Evolutionary conservation across 1,140 invertebrate genomes (phyloP), one percentile per base, ranked within the genome.

Genomic region (Drosophila nigrodunni): DNA sequence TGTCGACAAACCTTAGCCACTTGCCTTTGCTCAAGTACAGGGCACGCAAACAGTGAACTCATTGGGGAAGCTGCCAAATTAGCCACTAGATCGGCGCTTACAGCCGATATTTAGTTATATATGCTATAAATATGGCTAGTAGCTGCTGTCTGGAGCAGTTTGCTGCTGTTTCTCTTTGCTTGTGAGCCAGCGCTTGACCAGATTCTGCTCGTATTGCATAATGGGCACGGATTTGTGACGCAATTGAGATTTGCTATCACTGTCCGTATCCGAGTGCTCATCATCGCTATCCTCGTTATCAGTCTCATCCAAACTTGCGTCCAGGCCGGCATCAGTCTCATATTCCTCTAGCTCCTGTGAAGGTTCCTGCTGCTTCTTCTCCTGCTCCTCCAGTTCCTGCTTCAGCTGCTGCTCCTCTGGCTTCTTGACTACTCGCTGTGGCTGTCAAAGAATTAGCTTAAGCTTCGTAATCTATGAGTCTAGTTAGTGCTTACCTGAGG

Each of bases 211-310:
- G 8, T 74, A 74, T 35, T 11, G 57, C 65, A 61, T 61, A 1
- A 74, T 74, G 0, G 71, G 71, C 10, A 34, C 65, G 11, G 55
- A 74, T 55, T 61, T 74, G 15, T 52, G 43, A 10, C 37, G 49
- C 25, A 74, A 13, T 8, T 11, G n/a, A 9, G 55, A 69, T 4
- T 44, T 57, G 43, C 35, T 72, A 50, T 85, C 78, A 46, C 39
- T 72, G 50, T 85, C 78, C 34, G 82, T 72, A 52, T 86, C 78
- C 15, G 82, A 87, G 11, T 70, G 80, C 66, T 88, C 83, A 35
- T 87, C 82, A n/a, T 88, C 82, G 60, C 79, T 88, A 15, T 54
- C 50, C 50, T 54, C 30, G 6, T 52, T 25, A 6, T 52, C 25
- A 9, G 10, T 11, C 25, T 50, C 18, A 46, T 73, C 46, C 41